Evolutionary conservation across 2,113 vertebrate genomes (phyloP), one percentile per base, ranked within the genome.

Genomic region (Saccopteryx leptura): DNA sequence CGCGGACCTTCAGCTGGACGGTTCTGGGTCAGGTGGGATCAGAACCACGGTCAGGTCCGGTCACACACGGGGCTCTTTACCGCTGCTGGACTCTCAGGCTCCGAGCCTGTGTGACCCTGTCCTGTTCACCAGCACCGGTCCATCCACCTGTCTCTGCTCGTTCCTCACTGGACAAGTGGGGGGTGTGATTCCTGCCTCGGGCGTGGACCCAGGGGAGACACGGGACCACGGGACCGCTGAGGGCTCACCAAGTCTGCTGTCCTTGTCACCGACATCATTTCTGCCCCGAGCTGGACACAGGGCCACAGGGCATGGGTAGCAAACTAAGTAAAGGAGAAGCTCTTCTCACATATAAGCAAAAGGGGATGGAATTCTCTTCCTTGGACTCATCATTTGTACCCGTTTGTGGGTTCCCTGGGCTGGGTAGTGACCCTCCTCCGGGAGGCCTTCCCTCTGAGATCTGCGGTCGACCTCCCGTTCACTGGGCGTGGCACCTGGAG

Each of bases 51-150:
- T 31, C 21, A 2, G 48, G 39, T 10, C 13, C 0, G 18, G 52
- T n/a, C 50, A 1, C 50, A 9, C 1, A 0, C 54, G 1, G 15
- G 11, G 14, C 3, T 33, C 50, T 39, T 31, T 2, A 6, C 52
- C n/a, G 1, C 7, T 10, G 0, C 12, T 10, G 0, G n/a, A 23
- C 63, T 28, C 56, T 6, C 14, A 0, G 31, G 4, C 28, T 69
- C 78, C 7, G 19, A 69, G n/a, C 69, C 78, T 8, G 15, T 4
- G 10, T 39, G 39, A 39, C 1, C 24, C 3, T 14, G 23, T 50
- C 48, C 19, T 4, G 12, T n/a, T 65, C 52, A 9, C 39, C 9
- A 23, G 66, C n/a, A 11, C 71, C 17, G 46, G n/a, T 71, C 24
- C 46, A 17, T 14, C 54, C 26, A 66, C 63, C 63, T 65, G 24